phyloP scores from a whole-genome alignment of 1,140 invertebrate species.

The Drosophila mauritiana region DNA sequence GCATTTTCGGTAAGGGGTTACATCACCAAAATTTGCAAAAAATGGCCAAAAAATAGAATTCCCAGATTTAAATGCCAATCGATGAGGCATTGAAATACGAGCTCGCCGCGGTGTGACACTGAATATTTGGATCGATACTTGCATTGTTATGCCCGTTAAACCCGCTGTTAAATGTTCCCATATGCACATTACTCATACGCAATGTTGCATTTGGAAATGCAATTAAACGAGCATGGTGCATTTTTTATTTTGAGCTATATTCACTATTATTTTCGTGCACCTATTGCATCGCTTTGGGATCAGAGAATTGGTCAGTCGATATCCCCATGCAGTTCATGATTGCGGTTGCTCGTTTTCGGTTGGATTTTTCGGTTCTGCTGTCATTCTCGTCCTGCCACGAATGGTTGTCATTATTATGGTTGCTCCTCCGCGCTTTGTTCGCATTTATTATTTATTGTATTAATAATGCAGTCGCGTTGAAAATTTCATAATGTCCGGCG shows the following conservation, averaged over 20 bases:
- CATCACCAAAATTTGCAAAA: too few species aligned
- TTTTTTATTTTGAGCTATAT: background rate
- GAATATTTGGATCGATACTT: too few species aligned
- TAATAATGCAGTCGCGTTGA: slow-evolving; percentile 69
- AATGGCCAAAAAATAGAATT: too few species aligned
- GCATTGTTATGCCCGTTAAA: too few species aligned
- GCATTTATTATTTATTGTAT: slow-evolving; percentile 70
- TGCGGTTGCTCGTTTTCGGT: background rate
- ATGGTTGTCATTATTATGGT: slow-evolving; percentile 6
- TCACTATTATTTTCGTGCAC: background rate
- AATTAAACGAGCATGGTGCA: too few species aligned
- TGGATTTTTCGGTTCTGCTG: slow-evolving; percentile 5
- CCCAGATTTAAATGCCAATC: too few species aligned
- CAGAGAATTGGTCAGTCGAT: slow-evolving; percentile 1
- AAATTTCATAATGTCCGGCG: slow-evolving; percentile 70
- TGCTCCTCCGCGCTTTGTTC: slow-evolving; percentile 29
- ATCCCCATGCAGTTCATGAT: background rate
- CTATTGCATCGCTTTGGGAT: background rate
- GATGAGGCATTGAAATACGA: too few species aligned
- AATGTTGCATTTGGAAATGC: too few species aligned
- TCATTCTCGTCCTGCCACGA: background rate
- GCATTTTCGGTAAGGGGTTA: too few species aligned
- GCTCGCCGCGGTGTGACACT: too few species aligned
- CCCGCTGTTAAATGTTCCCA: too few species aligned
- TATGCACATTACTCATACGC: too few species aligned